Evolutionary conservation across 2,113 vertebrate species (phyloP).

Genomic region (Machaerirhynchus nigripectus): DNA sequence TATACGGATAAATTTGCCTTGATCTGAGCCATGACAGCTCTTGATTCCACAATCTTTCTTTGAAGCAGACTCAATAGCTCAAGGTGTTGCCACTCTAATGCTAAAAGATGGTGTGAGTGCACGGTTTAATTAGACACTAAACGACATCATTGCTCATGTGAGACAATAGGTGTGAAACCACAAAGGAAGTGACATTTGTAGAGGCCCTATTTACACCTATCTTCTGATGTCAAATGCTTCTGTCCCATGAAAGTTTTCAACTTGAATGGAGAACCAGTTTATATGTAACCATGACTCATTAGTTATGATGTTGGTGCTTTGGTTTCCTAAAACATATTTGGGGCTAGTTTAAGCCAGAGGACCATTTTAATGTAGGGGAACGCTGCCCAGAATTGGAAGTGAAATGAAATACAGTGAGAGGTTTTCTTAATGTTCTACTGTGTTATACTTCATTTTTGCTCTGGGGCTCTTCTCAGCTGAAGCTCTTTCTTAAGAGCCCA

Average conservation of each 20-base stretch:
- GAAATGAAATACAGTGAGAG: background rate
- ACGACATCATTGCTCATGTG: background rate
- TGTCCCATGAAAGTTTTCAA: background rate
- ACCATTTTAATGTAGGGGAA: background rate
- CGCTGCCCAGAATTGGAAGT: background rate
- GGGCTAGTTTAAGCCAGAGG: background rate
- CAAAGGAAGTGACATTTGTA: background rate
- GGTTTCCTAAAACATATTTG: background rate
- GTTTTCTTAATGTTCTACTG: background rate
- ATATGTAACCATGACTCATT: background rate
- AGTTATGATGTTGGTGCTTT: background rate
- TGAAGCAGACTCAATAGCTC: background rate
- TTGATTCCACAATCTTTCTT: background rate
- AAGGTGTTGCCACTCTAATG: background rate
- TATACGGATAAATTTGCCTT: background rate
- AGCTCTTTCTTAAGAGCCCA: background rate
- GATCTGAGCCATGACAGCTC: background rate
- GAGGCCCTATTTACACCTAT: background rate
- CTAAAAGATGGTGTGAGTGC: background rate
- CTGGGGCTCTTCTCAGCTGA: background rate
- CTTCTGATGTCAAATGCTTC: background rate
- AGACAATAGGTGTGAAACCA: background rate
- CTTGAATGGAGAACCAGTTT: background rate
- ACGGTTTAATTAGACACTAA: background rate
- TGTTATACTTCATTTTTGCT: background rate